phyloP scores from a whole-genome alignment of 2,888 invertebrate genomes.

The Plebejus argus region DNA sequence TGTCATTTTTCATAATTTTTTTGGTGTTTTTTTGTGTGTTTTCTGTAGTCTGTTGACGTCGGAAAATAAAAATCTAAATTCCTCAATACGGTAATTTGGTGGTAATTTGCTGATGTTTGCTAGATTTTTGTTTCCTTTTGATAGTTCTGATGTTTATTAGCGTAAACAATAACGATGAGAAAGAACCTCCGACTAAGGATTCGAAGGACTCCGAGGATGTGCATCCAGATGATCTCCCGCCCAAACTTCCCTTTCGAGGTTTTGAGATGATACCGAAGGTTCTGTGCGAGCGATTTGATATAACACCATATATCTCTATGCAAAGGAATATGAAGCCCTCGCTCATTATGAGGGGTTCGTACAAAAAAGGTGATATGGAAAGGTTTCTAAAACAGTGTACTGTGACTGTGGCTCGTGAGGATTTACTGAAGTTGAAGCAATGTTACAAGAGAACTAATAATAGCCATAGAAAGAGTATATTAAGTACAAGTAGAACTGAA shows the following conservation, averaged over 20 bases:
- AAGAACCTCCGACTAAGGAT: background rate
- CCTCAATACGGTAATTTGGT: background rate
- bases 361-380: conserved; percentile 32
- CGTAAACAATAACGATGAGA: background rate
- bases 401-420: conserved; percentile 52
- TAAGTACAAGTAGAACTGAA: conserved; percentile 35
- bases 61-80: background rate
- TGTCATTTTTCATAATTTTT: no score
- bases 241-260: conserved; percentile 52
- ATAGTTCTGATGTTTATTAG: background rate
- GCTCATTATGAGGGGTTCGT: conserved; percentile 18
- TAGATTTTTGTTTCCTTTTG: background rate
- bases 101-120: conserved; percentile 5
- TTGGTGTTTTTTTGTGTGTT: no score
- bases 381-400: conserved; percentile 47
- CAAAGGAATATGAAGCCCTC: conserved; percentile 20
- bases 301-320: conserved; percentile 53
- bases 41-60: conserved; percentile 34
- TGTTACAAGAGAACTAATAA: conserved; percentile 39
- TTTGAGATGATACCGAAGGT: conserved; percentile 58
- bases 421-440: conserved; percentile 51
- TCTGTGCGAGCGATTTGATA: conserved; percentile 53
- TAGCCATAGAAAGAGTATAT: conserved; percentile 35
- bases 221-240: conserved; percentile 42
- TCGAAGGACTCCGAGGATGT: background rate